A percentile compares a stretch with the other conserved stretches of the same genome.
phyloP scores from a whole-genome alignment of 2,113 vertebrate species.

The Melospiza georgiana region DNA sequence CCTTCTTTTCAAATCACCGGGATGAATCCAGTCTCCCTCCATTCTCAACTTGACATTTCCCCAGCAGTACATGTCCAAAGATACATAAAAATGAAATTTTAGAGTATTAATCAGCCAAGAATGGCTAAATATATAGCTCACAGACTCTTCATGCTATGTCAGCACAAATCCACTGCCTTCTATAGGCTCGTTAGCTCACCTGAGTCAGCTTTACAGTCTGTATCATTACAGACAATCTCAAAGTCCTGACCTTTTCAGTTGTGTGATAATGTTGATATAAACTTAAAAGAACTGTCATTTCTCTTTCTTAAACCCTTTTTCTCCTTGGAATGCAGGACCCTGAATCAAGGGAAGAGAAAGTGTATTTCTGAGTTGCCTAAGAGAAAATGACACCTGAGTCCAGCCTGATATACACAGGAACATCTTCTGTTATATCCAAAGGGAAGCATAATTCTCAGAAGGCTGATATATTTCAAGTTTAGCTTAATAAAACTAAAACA shows the following conservation, averaged over 20 bases:
- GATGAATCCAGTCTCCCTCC: not conserved
- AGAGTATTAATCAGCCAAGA: not conserved
- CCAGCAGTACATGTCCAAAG: not conserved
- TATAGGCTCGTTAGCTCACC: not conserved
- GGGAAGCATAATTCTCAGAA: not conserved
- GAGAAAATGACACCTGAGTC: not conserved
- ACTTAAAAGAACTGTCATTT: slow-evolving; percentile 24
- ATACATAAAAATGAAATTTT: not conserved
- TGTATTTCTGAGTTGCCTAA: not conserved
- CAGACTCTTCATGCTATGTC: not conserved
- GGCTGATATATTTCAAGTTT: not conserved
- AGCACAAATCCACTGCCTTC: not conserved
- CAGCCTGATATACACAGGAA: not conserved
- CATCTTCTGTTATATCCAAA: not conserved
- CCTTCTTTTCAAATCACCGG: not conserved
- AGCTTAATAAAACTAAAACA: not conserved
- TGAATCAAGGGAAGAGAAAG: not conserved
- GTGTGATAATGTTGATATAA: slow-evolving; percentile 37
- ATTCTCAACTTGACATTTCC: not conserved
- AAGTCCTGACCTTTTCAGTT: slow-evolving; percentile 21
- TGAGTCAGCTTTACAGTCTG: not conserved
- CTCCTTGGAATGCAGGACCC: not conserved
- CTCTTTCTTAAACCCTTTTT: slow-evolving; percentile 19
- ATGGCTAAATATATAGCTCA: not conserved
- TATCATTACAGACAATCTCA: not conserved